Evolutionary conservation across 1,140 invertebrate genomes (phyloP), one percentile per base, ranked within the genome.

Genomic region (Planococcus citri): DNA sequence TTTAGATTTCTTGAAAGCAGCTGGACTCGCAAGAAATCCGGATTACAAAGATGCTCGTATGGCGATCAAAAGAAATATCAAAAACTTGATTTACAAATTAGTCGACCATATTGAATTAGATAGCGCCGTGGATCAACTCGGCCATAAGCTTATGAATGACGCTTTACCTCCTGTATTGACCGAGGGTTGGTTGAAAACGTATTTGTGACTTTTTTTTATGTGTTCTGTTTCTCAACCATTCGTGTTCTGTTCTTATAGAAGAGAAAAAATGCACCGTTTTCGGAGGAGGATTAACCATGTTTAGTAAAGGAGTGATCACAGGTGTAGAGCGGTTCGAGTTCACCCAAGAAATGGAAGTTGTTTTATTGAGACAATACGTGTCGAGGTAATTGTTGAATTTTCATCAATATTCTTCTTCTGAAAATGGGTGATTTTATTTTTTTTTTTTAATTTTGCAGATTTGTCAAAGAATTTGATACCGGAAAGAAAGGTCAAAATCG

Each of bases 141-240:
- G 82, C 95, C 80, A 88, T 86, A 1, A 91, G 88, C 74, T 91
- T 88, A 72, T 87, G 95, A 72, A 88, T 74, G 89, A 92, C 78
- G 88, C 88, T n/a, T 76, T 97, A 64, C 95, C 95, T 1, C 94
- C 94, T 0, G 80, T 86, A 38, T 76, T 95, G 0, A 82, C 79
- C 51, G 76, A 83, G 72, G 77, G 83, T 84, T 75, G 58, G 27
- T n/a, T n/a, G n/a, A n/a, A n/a, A n/a, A n/a, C n/a, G n/a, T n/a
- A n/a, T n/a, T n/a, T n/a, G n/a, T n/a, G n/a, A n/a, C n/a, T n/a
- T n/a, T n/a, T 68, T 68, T 70, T 33, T 67, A n/a, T 27, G 22
- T 17, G 29, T 17, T 70, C 29, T 8, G n/a, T n/a, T 22, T 51
- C 41, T 17, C 41, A 2, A 9, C 17, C n/a, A 51, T 51, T 51